phyloP scores from a whole-genome alignment of 2,888 invertebrate species.

The Phengaris arion region DNA sequence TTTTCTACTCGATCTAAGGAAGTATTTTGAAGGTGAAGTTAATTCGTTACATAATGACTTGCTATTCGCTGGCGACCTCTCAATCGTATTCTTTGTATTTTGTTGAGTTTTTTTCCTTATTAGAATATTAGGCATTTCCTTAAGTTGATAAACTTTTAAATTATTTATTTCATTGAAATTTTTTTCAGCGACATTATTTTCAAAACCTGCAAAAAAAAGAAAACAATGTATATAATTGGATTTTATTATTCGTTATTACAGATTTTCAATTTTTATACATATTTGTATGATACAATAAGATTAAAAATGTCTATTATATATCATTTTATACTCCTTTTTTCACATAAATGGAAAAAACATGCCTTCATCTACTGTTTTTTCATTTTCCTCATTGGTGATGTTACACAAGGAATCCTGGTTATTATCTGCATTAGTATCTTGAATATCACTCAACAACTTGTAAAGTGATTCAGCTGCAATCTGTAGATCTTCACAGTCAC shows the following conservation, averaged over 20 bases:
- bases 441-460: conserved; percentile 56
- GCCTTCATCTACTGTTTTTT: conserved; percentile 19
- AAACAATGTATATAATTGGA: background rate
- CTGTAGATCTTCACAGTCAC: conserved; percentile 54
- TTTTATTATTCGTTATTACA: background rate
- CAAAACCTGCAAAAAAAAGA: background rate
- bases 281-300: no score
- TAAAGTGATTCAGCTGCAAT: conserved; percentile 53
- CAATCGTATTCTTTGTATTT: background rate
- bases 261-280: background rate
- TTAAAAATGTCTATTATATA: no score
- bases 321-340: background rate
- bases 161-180: background rate
- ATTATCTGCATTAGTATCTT: conserved; percentile 46
- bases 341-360: background rate
- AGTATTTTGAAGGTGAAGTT: conserved; percentile 37
- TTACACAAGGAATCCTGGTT: conserved; percentile 48
- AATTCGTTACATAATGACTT: background rate
- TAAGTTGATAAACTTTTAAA: background rate
- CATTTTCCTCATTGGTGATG: conserved; percentile 29
- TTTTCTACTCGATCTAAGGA: conserved; percentile 40
- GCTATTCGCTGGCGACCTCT: conserved; percentile 13
- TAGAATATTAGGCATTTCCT: background rate
- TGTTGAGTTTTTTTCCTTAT: background rate
- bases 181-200: background rate